phyloP scores from a whole-genome alignment of 2,113 vertebrate genomes.

The Heliornis fulica region DNA sequence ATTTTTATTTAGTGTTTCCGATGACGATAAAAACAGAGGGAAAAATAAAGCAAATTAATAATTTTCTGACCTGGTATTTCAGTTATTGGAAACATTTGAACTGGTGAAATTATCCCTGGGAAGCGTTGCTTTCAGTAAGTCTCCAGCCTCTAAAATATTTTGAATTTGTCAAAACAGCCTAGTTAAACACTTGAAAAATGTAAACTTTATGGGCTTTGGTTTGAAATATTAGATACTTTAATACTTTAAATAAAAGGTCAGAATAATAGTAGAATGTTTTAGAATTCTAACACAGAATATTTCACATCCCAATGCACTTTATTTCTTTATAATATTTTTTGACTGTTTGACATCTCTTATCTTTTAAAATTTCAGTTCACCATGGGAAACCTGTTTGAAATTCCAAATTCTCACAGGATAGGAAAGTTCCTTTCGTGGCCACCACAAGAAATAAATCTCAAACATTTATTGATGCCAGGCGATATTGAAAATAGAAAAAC shows the following conservation, averaged over 20 bases:
- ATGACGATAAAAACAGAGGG: not conserved
- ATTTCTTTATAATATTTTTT: not conserved
- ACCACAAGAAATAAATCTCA: not conserved
- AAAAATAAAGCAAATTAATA: not conserved
- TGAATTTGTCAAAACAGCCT: not conserved
- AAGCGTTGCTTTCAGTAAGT: not conserved
- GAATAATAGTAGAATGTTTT: not conserved
- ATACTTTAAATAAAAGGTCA: not conserved
- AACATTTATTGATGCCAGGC: not conserved
- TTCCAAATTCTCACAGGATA: not conserved
- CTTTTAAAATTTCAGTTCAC: not conserved
- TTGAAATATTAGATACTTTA: not conserved
- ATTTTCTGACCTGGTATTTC: not conserved
- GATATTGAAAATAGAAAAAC: not conserved
- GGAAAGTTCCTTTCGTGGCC: not conserved
- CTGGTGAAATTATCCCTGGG: not conserved
- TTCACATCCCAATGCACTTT: not conserved
- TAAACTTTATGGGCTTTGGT: not conserved
- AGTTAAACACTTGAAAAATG: not conserved
- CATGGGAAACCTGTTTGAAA: not conserved
- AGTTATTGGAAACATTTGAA: not conserved
- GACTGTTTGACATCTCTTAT: not conserved
- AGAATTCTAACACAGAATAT: not conserved
- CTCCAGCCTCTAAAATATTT: not conserved
- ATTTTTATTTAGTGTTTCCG: not conserved